Evolutionary conservation across 2,113 vertebrate species (phyloP).

Genomic region (Scophthalmus maximus): DNA sequence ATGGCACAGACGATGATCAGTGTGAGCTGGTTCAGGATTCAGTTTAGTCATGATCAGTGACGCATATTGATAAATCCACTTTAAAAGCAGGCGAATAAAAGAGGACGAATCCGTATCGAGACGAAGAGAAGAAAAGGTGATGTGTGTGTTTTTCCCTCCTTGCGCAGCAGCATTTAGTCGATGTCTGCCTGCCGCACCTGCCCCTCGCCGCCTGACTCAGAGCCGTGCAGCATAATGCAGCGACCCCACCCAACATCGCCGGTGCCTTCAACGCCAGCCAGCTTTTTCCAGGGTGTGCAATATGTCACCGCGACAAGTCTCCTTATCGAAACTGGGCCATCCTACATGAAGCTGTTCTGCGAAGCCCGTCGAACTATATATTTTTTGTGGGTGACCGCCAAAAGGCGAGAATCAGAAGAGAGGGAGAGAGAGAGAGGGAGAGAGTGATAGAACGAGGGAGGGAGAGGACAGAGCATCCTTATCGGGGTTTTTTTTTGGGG

Average conservation of each 20-base stretch:
- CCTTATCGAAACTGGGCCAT: slow-evolving; percentile 49
- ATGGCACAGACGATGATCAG: not conserved
- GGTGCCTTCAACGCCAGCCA: slow-evolving; percentile 53
- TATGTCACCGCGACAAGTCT: slow-evolving; percentile 48
- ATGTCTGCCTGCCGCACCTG: slow-evolving; percentile 75
- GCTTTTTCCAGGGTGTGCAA: slow-evolving; percentile 46
- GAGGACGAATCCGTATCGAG: not conserved
- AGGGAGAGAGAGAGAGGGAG: not conserved
- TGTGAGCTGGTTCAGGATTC: not conserved
- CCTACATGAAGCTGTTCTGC: slow-evolving; percentile 4
- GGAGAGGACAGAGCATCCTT: slow-evolving; percentile 31
- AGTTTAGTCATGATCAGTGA: slow-evolving; percentile 45
- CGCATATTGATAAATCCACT: slow-evolving; percentile 47
- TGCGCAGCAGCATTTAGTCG: slow-evolving; percentile 29
- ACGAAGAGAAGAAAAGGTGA: not conserved
- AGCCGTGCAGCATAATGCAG: slow-evolving; percentile 85
- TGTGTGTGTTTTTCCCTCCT: not conserved
- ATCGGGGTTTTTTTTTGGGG: slow-evolving; percentile 38
- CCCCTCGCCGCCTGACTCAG: slow-evolving; percentile 67
- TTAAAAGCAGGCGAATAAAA: too few species aligned
- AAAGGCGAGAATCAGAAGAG: slow-evolving; percentile 32
- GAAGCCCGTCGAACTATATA: slow-evolving; percentile 12
- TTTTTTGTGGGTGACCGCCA: slow-evolving; percentile 49
- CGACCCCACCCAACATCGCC: slow-evolving; percentile 86
- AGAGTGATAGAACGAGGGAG: not conserved